Base-by-base conservation (phyloP, 2,113 vertebrate species). In the Pseudorectes ferrugineus region DNA sequence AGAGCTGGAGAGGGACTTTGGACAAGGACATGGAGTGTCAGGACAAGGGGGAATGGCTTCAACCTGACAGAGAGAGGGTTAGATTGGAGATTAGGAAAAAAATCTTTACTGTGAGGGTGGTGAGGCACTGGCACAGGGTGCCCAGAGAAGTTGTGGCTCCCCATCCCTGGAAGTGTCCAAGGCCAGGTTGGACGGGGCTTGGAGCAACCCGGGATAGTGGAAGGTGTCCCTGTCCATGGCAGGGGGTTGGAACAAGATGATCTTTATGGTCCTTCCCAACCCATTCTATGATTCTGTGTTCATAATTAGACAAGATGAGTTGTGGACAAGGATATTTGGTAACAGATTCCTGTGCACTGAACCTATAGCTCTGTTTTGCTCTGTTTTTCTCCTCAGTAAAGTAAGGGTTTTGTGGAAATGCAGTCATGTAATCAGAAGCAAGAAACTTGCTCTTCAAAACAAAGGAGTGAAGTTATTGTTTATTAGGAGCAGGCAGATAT, bases 11-110 rank as follows among this genome's bases (percentile, higher is more conserved):
- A 31, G 54, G 10, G 10, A 11, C 29, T 75, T 54, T 16, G 17
- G 25, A 13, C 2, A 46, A 19, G 10, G 9, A 14, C 0, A 0
- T 33, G 25, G 20, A 61, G n/a, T 54, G 20, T 46, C 22, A 16
- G 42, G 75, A 12, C 11, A 25, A 22, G 38, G 21, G n/a, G 14
- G 11, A 10, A 15, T 25, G 40, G 46, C 10, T 54, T 54, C 40
- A 54, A 21, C 10, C 17, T 68, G 31, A 26, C 11, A 5, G 29
- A 67, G n/a, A 5, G 29, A 67, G n/a, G 29, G 9, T 52, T 38
- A 10, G 16, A 4, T 6, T 31, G 29, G n/a, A 54, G 18, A 42
- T 61, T 15, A 31, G 46, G 25, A 11, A 75, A n/a, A 40, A 59
- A 4, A 6, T 46, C 16, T 54, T 67, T 16, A 8, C 16, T 67